Base-by-base conservation (phyloP, 2,113 vertebrate species). In the Benitochromis conjunctus region DNA sequence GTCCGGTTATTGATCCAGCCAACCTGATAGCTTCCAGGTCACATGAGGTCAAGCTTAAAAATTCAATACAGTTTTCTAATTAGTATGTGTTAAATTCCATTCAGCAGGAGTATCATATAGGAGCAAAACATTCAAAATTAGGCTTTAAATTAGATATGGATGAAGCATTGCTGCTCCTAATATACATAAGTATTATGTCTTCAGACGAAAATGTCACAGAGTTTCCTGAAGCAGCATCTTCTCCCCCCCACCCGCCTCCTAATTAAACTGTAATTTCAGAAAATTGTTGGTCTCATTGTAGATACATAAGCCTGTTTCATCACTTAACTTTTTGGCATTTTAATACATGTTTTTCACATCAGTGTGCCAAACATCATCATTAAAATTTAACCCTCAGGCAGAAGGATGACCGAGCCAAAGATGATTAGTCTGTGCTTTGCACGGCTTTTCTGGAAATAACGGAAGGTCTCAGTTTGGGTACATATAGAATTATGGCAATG, bases 191-290 rank as follows among this genome's bases (percentile, higher is more conserved):
- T 19, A 9, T 90, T 85, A 64, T 92, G 91, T 90, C 54, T 66
- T 55, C 2, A 10, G 31, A 74, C 7, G 12, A 91, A 89, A 76
- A 76, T 94, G 82, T 54, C 90, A 86, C 91, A 89, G 82, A 80
- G 85, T 88, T 86, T 92, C 92, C 90, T 92, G 90, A 90, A 87
- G 89, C 83, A 79, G 83, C 74, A 79, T 77, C 81, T 81, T 8
- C 12, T 26, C 5, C 69, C 58, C 76, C 41, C 48, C 2, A 16
- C 38, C 11, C 38, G 81, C 66, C 81, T 84, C 34, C 43, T 87
- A 86, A 95, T 93, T 85, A 87, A 92, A 89, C 81, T 80, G 84
- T 86, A 89, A 84, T 92, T 93, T 91, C 84, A 85, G 90, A 91
- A 90, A 90, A 90, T 78, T 76, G 83, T 76, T 51, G 86, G 74